A percentile compares a stretch with the other conserved stretches of the same genome.
phyloP scores from a whole-genome alignment of 2,888 invertebrate species.

The Ethmia dodecea region DNA sequence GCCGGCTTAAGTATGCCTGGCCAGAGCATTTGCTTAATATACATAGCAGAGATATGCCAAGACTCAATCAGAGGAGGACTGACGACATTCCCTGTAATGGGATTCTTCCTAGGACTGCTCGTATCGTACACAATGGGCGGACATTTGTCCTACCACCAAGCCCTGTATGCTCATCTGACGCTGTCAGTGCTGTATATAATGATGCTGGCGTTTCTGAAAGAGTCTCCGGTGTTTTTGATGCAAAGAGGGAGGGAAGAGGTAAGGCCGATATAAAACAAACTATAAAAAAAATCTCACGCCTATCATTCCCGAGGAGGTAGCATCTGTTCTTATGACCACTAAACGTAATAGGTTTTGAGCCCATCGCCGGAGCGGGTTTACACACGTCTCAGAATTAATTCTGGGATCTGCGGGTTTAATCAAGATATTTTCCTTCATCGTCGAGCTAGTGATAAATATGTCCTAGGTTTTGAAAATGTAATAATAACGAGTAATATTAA shows the following conservation, averaged over 20 bases:
- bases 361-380: too few relatives aligned
- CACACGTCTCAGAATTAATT: too few relatives aligned
- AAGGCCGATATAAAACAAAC: too few relatives aligned
- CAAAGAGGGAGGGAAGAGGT: slow-evolving; percentile 48
- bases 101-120: slow-evolving; percentile 46
- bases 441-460: too few relatives aligned
- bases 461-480: too few relatives aligned
- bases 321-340: too few relatives aligned
- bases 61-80: slow-evolving; percentile 46
- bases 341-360: too few relatives aligned
- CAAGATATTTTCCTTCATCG: too few relatives aligned
- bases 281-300: too few relatives aligned
- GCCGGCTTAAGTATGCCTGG: slow-evolving; percentile 50
- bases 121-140: slow-evolving; percentile 50
- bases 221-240: slow-evolving; percentile 52
- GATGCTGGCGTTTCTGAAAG: slow-evolving; percentile 38
- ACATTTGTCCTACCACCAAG: slow-evolving; percentile 38
- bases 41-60: slow-evolving; percentile 50
- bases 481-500: too few relatives aligned
- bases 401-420: too few relatives aligned
- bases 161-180: slow-evolving; percentile 39
- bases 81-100: slow-evolving; percentile 38
- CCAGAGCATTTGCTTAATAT: slow-evolving; percentile 46
- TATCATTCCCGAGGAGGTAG: too few relatives aligned
- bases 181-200: slow-evolving; percentile 44